These are phyloP conservation scores for Lasius fuliginosus DNA, from an alignment of 2,888 invertebrate genomes.

Conservation along the genomic window DNA sequence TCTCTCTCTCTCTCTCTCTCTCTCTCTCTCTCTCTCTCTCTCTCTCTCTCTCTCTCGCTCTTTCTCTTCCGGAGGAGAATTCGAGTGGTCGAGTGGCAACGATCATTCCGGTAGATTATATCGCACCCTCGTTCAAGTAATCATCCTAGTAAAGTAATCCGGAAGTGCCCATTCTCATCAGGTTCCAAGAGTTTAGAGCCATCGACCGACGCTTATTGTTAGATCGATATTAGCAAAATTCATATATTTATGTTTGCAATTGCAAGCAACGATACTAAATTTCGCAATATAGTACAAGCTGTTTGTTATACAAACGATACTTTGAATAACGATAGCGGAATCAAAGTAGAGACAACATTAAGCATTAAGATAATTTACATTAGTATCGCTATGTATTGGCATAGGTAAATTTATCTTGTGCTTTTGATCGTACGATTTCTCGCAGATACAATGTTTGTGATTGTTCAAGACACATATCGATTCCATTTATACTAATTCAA, in stretches of 20 bases:
- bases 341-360: neutral
- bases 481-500: neutral
- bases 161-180: neutral
- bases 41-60: neutral
- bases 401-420: neutral
- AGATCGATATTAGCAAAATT: neutral
- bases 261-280: neutral
- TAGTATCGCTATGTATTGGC: neutral
- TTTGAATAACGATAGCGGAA: neutral
- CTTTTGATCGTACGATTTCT: slow-evolving; percentile 7
- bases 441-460: neutral
- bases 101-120: slow-evolving; percentile 30
- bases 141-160: neutral
- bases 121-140: slow-evolving; percentile 34
- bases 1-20: neutral
- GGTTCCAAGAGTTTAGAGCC: neutral
- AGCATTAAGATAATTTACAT: slow-evolving; percentile 17
- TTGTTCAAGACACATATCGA: neutral
- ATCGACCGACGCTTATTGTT: neutral
- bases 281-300: neutral
- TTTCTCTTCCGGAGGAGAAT: slow-evolving; percentile 6
- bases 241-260: neutral
- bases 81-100: slow-evolving; percentile 15
- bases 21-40: no score
- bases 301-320: neutral